Conservation (phyloP, 2,797 vertebrate genomes). For the Falco cherrug region DNA sequence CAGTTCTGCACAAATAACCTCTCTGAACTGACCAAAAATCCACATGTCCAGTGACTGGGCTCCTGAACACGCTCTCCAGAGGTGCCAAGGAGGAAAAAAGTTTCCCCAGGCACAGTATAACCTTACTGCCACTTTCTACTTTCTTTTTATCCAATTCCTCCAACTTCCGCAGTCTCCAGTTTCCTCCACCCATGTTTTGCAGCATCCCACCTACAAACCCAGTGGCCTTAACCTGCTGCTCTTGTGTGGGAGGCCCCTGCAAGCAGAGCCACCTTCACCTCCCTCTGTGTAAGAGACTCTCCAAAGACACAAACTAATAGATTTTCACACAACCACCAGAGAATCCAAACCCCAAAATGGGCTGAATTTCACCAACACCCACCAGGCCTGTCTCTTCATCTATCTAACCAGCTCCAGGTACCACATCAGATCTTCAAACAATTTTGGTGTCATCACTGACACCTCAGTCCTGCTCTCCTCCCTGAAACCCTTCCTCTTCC, state of each 20-base stretch:
- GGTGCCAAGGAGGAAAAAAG: not conserved
- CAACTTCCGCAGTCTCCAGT: not conserved
- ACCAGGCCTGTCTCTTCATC: not conserved
- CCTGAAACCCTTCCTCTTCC: not conserved
- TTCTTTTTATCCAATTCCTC: not conserved
- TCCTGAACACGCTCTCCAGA: not conserved
- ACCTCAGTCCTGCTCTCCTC: not conserved
- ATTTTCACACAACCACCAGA: not conserved
- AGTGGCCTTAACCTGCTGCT: not conserved
- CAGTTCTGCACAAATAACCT: not conserved
- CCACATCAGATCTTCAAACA: not conserved
- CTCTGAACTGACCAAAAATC: not conserved
- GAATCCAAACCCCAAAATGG: not conserved
- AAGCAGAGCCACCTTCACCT: not conserved
- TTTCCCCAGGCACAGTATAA: not conserved
- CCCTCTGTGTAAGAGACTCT: not conserved
- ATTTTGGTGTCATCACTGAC: not conserved
- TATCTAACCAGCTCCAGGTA: not conserved
- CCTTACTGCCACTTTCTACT: not conserved
- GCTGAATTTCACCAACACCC: not conserved
- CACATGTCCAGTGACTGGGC: rapidly evolving
- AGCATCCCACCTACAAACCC: not conserved
- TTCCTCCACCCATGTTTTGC: not conserved
- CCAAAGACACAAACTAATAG: not conserved
- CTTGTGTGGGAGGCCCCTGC: not conserved